Evolutionary conservation across 1,140 invertebrate genomes (phyloP).

Genomic region (Streblospio benedicti): DNA sequence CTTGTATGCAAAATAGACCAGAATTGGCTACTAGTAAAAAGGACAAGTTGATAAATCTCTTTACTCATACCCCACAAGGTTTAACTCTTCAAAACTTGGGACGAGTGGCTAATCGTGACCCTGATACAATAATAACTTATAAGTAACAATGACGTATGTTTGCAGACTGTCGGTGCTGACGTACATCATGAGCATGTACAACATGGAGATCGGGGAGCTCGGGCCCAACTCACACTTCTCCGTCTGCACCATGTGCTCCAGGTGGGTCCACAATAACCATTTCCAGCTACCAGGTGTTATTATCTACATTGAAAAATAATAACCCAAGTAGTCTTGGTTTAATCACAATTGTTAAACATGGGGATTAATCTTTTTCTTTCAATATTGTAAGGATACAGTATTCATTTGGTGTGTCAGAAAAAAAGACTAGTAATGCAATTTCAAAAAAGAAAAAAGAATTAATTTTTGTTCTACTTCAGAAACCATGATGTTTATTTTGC

Average conservation of each 20-base stretch:
- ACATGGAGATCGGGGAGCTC: conserved; percentile 68
- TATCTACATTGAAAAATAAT: neutral
- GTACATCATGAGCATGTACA: conserved; percentile 75
- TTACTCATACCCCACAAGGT: no score
- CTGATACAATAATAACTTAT: no score
- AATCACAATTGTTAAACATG: neutral
- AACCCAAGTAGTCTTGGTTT: neutral
- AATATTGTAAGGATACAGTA: neutral
- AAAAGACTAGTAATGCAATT: no score
- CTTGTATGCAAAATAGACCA: no score
- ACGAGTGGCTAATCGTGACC: no score
- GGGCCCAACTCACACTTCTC: conserved; percentile 67
- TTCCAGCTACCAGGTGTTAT: neutral
- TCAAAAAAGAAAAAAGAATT: no score
- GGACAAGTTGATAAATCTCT: no score
- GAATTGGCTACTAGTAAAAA: no score
- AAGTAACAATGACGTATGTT: no score
- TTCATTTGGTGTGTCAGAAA: neutral
- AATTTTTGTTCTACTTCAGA: neutral
- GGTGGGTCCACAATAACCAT: conserved; percentile 51
- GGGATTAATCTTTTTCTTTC: neutral
- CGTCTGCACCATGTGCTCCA: conserved; percentile 73
- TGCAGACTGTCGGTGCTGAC: conserved; percentile 65
- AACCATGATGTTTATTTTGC: conserved; percentile 3
- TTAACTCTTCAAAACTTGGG: no score